A percentile compares a stretch with the other conserved stretches of the same genome.
Evolutionary conservation across 2,113 vertebrate species (phyloP).

Genomic region (mouse (Mus musculus)): DNA sequence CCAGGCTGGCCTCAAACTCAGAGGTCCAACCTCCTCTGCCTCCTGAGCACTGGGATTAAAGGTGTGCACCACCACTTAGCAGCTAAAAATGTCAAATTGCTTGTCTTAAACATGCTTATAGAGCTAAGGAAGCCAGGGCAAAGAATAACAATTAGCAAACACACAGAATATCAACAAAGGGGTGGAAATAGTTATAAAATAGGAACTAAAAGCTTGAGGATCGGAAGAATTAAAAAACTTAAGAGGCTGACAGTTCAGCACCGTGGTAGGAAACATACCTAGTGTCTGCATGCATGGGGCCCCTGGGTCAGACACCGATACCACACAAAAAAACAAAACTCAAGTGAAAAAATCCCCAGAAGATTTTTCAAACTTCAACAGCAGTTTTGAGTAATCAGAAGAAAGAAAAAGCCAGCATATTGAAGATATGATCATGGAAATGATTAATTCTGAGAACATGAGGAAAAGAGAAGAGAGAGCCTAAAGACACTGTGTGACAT

Average conservation of each 20-base stretch:
- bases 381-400: neutral
- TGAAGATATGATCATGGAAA: neutral
- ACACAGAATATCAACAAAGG: neutral
- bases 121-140: slow-evolving; percentile 5
- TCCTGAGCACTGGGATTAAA: neutral
- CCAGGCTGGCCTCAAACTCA: neutral
- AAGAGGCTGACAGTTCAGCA: neutral
- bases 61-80: neutral
- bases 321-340: neutral
- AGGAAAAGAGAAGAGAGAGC: neutral
- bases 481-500: neutral
- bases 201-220: neutral
- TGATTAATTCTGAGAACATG: neutral
- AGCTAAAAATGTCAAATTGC: neutral
- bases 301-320: too few relatives aligned
- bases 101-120: neutral
- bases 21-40: neutral
- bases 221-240: neutral
- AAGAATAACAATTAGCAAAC: neutral
- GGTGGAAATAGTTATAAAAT: neutral
- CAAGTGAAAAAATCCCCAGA: neutral
- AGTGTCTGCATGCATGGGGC: neutral
- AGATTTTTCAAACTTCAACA: neutral
- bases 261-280: neutral
- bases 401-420: neutral